Evolutionary conservation across 1,140 invertebrate genomes (phyloP).

Genomic region (Popillia japonica): DNA sequence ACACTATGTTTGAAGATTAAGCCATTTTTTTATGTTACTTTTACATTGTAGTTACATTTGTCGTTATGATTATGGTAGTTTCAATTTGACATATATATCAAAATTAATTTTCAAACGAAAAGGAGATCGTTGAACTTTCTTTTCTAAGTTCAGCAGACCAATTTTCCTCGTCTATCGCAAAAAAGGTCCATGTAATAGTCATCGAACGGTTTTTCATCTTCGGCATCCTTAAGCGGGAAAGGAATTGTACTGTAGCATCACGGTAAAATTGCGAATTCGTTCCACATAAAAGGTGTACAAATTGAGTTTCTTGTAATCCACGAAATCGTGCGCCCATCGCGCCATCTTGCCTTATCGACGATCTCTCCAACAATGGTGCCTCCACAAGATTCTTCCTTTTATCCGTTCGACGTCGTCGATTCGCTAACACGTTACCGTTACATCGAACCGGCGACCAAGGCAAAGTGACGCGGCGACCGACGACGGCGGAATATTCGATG

Average conservation of each 20-base stretch:
- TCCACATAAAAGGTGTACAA: slow-evolving; percentile 38
- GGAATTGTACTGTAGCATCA: background rate
- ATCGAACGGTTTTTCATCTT: background rate
- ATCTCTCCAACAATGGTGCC: slow-evolving; percentile 25
- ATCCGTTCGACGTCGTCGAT: background rate
- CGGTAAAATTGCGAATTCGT: slow-evolving; percentile 30
- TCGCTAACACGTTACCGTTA: background rate
- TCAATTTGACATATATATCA: no score
- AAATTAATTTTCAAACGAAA: no score
- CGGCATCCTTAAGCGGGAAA: background rate
- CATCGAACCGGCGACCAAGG: background rate
- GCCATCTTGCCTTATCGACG: slow-evolving; percentile 43
- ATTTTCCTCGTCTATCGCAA: background rate
- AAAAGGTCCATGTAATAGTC: background rate
- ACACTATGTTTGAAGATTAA: no score
- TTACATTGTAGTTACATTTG: no score
- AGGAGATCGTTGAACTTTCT: background rate
- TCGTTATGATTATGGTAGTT: no score
- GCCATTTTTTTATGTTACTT: no score
- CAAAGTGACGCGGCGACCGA: slow-evolving; percentile 5
- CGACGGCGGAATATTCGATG: slow-evolving; percentile 42
- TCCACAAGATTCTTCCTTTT: slow-evolving; percentile 13
- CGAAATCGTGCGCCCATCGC: slow-evolving; percentile 28
- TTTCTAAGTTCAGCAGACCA: background rate
- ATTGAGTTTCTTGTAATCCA: slow-evolving; percentile 43